phyloP scores from a whole-genome alignment of 2,888 invertebrate species.

The Notodonta dromedarius region DNA sequence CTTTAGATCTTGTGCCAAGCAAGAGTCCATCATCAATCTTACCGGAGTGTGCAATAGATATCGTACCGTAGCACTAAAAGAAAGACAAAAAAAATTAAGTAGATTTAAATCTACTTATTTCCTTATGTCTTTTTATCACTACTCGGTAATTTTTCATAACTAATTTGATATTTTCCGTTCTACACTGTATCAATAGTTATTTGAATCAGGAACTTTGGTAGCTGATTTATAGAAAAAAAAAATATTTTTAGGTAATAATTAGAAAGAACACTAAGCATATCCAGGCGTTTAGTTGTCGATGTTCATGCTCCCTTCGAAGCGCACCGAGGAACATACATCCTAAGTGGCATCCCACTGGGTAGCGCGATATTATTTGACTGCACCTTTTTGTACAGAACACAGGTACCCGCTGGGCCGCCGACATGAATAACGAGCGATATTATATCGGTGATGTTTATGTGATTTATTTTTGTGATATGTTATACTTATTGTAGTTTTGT shows the following conservation, averaged over 20 bases:
- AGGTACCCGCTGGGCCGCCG: conserved; percentile 58
- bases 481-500: background rate
- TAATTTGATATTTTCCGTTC: too few relatives aligned
- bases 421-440: conserved; percentile 57
- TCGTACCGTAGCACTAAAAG: too few relatives aligned
- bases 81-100: too few relatives aligned
- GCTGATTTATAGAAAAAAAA: background rate
- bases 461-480: background rate
- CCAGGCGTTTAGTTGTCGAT: background rate
- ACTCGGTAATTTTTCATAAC: too few relatives aligned
- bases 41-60: too few relatives aligned
- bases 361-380: conserved; percentile 35
- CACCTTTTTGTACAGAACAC: conserved; percentile 38
- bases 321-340: conserved; percentile 17
- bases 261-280: too few relatives aligned
- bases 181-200: too few relatives aligned
- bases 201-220: background rate
- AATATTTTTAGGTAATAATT: too few relatives aligned
- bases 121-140: too few relatives aligned
- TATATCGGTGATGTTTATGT: conserved; percentile 34
- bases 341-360: conserved; percentile 44
- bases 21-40: too few relatives aligned
- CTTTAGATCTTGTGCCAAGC: too few relatives aligned
- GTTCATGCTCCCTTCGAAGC: conserved; percentile 13
- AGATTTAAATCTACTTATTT: too few relatives aligned